Conservation (phyloP, 2,797 vertebrate species). For the Danio tinwini region DNA sequence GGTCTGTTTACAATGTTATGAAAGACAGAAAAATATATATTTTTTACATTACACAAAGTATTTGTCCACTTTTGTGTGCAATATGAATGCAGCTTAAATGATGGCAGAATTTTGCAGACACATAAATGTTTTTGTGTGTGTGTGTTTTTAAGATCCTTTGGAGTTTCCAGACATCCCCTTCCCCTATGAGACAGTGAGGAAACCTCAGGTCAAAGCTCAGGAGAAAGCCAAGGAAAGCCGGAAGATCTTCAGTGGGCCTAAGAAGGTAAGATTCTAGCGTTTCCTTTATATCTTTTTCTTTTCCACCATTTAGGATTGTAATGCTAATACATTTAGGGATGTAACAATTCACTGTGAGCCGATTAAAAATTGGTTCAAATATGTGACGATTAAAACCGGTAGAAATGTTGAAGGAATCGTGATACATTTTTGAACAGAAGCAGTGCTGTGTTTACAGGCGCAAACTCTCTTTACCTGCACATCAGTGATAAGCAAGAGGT, state of each 20-base stretch:
- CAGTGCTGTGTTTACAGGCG: too few relatives aligned
- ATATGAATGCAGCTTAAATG: background rate
- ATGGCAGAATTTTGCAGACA: background rate
- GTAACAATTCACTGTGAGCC: too few relatives aligned
- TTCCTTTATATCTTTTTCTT: background rate
- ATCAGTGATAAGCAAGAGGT: too few relatives aligned
- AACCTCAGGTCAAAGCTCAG: constrained; percentile 80
- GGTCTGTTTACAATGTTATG: too few relatives aligned
- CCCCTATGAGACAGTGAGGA: constrained; percentile 82
- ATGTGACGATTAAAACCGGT: too few relatives aligned
- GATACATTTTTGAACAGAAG: too few relatives aligned
- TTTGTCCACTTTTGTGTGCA: background rate
- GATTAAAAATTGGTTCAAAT: too few relatives aligned
- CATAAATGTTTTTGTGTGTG: background rate
- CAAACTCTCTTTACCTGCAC: too few relatives aligned
- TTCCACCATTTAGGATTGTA: background rate
- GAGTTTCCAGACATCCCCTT: constrained; percentile 85
- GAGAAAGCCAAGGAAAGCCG: constrained; percentile 92
- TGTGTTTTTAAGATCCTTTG: constrained; percentile 73
- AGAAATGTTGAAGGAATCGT: too few relatives aligned
- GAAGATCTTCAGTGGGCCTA: constrained; percentile 97
- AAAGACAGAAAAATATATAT: too few relatives aligned
- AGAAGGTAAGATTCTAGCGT: constrained; percentile 80
- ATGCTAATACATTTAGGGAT: background rate
- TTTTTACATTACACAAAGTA: too few relatives aligned